Evolutionary conservation across 2,888 invertebrate species (phyloP).

Genomic region (Trichogramma dendrolimi): DNA sequence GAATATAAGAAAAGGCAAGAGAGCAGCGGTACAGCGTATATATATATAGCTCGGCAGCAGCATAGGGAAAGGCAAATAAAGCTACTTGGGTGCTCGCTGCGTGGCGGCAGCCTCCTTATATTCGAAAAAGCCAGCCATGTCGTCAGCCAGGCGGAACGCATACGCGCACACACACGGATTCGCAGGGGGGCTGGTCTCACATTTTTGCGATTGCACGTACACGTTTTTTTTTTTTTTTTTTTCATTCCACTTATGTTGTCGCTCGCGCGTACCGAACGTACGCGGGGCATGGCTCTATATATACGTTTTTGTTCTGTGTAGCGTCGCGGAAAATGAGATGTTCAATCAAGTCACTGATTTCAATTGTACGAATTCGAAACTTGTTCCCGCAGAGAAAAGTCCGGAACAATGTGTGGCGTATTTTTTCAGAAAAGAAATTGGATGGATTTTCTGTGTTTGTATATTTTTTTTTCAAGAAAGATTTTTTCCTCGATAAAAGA

Average conservation of each 20-base stretch:
- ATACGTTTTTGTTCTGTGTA: constrained; percentile 1
- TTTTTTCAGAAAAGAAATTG: too few species aligned
- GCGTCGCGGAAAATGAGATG: constrained; percentile 11
- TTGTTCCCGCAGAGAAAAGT: too few species aligned
- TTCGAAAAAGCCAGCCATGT: constrained; percentile 8
- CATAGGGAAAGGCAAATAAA: neutral
- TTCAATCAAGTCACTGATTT: neutral
- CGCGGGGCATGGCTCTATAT: too few species aligned
- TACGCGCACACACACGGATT: neutral
- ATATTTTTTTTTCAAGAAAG: too few species aligned
- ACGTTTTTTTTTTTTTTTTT: constrained; percentile 5
- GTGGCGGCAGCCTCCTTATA: constrained; percentile 2
- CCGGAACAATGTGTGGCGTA: too few species aligned
- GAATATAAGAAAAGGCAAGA: neutral
- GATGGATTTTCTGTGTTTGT: too few species aligned
- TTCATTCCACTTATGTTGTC: constrained; percentile 17
- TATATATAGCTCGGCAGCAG: too few species aligned
- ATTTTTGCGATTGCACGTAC: constrained; percentile 11
- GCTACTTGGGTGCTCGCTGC: neutral
- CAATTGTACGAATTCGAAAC: too few species aligned
- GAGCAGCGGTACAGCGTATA: too few species aligned
- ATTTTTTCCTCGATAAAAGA: too few species aligned
- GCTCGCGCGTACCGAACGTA: too few species aligned
- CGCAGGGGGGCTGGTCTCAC: constrained; percentile 3
- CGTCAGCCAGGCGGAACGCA: constrained; percentile 21